Evolutionary conservation across 2,797 vertebrate species (phyloP).

Genomic region (Enteromius unitaeniatus): DNA sequence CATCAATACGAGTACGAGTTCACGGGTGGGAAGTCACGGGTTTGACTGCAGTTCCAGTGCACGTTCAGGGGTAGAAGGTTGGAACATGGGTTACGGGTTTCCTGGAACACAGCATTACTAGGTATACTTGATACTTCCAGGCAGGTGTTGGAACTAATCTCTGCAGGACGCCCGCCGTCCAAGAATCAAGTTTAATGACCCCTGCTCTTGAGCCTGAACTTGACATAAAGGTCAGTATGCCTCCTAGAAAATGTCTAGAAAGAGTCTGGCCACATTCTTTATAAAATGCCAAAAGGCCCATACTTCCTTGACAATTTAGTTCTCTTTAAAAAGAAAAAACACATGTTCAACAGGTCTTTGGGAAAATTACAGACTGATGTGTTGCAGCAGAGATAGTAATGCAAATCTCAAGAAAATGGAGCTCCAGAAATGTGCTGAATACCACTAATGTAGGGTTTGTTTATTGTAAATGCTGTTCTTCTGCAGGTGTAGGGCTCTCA

Average conservation of each 20-base stretch:
- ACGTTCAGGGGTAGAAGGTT: too few species aligned
- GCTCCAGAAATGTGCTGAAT: background rate
- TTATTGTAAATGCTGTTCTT: background rate
- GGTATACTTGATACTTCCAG: too few species aligned
- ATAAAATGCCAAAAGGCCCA: background rate
- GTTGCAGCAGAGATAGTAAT: background rate
- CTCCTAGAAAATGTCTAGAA: background rate
- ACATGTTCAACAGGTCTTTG: background rate
- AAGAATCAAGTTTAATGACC: too few species aligned
- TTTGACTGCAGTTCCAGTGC: too few species aligned
- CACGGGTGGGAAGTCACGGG: too few species aligned
- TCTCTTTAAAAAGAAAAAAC: background rate
- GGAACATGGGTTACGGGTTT: too few species aligned
- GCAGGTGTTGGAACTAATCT: too few species aligned
- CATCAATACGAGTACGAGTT: too few species aligned
- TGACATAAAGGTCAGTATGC: background rate
- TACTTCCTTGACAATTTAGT: background rate
- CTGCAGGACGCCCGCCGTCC: too few species aligned
- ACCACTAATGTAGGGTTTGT: background rate
- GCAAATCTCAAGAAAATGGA: background rate
- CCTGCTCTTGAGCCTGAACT: background rate
- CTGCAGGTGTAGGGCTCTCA: constrained; percentile 80
- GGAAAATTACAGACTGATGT: background rate
- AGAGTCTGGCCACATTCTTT: background rate
- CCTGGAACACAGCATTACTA: too few species aligned